Base-by-base conservation (phyloP, 2,888 invertebrate genomes). In the Biston stratarius region DNA sequence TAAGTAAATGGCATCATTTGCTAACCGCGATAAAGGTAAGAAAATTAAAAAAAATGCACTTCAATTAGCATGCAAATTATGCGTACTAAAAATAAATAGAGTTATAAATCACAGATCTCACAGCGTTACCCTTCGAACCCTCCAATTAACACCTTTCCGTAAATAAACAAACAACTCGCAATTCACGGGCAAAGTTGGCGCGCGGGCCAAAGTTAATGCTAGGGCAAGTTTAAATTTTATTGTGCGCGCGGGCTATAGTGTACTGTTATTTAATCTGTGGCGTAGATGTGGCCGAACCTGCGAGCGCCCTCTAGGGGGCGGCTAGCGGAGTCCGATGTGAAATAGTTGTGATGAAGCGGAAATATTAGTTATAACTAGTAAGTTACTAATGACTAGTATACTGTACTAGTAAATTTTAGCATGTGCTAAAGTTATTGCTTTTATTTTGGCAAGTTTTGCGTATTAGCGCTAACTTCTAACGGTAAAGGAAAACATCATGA, bases 171-270 rank as follows among this genome's bases (percentile, higher is more conserved):
- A n/a, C 24, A 44, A 55, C 12, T 55, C 42, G 42, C 40, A 9
- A 55, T 55, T 15, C 24, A 45, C 24, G 7, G 49, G 12, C 57
- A 24, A 48, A 55, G 61, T 55, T 62, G 51, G 6, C 33, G n/a
- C 33, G 5, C 24, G 12, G 55, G 55, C 42, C 42, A n/a, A 55
- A 55, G 33, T 55, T 24, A 24, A 55, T 44, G 12, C 33, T n/a
- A 15, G 64, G 33, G 53, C 12, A 53, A 64, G 53, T 64, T 59
- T 64, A 55, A 55, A 64, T n/a, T n/a, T n/a, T n/a, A n/a, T 60
- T 55, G 59, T 24, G 53, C 64, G 53, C 48, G 42, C 51, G 12
- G 11, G 24, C 24, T 42, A 15, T n/a, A 15, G 33, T 33, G 12
- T 5, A 42, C 55, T 55, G 11, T 6, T 53, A 10, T 14, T 53